Conservation (phyloP, 2,888 invertebrate species). For the Epinotia nisella region DNA sequence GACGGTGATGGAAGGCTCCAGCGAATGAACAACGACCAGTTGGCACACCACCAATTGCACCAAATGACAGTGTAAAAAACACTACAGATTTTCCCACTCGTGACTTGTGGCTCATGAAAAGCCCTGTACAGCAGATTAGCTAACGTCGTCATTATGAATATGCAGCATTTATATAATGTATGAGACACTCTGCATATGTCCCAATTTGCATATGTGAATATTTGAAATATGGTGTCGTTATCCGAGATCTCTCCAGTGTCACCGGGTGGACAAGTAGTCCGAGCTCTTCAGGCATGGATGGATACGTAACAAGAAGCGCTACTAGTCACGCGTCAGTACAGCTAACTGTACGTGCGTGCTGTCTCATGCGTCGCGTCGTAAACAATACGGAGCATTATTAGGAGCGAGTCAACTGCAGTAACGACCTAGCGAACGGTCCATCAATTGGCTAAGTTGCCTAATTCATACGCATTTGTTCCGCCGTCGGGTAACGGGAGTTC, state of each 20-base stretch:
- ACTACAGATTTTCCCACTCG: slow-evolving; percentile 30
- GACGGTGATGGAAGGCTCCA: slow-evolving; percentile 37
- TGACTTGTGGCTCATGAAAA: slow-evolving; percentile 16
- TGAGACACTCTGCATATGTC: slow-evolving; percentile 1
- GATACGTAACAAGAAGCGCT: slow-evolving; percentile 34
- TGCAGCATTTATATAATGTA: slow-evolving; percentile 16
- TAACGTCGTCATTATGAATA: slow-evolving; percentile 22
- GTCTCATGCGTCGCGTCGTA: slow-evolving; percentile 25
- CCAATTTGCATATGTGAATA: slow-evolving; percentile 22
- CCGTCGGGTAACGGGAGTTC: slow-evolving; percentile 55
- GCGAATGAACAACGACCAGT: slow-evolving; percentile 33
- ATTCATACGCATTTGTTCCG: slow-evolving; percentile 62
- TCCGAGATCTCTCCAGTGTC: slow-evolving; percentile 32
- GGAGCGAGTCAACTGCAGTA: slow-evolving; percentile 39
- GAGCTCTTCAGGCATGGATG: slow-evolving; percentile 38
- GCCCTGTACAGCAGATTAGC: slow-evolving; percentile 25
- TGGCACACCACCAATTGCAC: slow-evolving; percentile 40
- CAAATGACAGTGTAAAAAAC: slow-evolving; percentile 37
- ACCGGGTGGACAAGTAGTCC: slow-evolving; percentile 40
- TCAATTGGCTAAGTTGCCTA: slow-evolving; percentile 54
- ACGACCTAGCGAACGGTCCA: slow-evolving; percentile 47
- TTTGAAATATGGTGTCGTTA: slow-evolving; percentile 26
- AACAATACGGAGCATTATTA: slow-evolving; percentile 32
- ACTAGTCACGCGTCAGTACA: slow-evolving; percentile 36
- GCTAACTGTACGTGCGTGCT: slow-evolving; percentile 37